phyloP scores from a whole-genome alignment of 2,888 invertebrate genomes.

The Chaetoderma sp. region DNA sequence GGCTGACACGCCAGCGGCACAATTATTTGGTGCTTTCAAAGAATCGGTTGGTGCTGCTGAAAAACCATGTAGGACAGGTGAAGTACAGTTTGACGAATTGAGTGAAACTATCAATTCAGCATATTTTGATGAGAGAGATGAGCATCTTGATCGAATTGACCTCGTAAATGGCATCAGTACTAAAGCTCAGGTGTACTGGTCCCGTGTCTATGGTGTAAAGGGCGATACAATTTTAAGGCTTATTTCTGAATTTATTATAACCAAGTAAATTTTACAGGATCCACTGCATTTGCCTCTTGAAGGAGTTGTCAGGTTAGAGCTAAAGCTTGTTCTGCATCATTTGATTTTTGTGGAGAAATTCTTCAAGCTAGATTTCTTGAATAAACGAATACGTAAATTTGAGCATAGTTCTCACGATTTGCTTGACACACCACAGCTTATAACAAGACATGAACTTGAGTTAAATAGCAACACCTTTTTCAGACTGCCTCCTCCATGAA shows the following conservation, averaged over 20 bases:
- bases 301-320: constrained; percentile 2
- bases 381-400: constrained; percentile 6
- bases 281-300: constrained; percentile 18
- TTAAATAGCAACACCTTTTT: too few species aligned
- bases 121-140: background rate
- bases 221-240: background rate
- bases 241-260: background rate
- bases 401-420: background rate
- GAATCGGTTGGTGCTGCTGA: background rate
- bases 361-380: constrained; percentile 1
- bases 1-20: constrained; percentile 1
- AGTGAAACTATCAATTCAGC: background rate
- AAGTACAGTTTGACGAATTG: background rate
- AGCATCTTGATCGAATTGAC: background rate
- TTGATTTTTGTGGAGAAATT: background rate
- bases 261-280: constrained; percentile 7
- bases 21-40: constrained; percentile 8
- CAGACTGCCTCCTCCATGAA: background rate
- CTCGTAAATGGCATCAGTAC: background rate
- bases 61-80: constrained; percentile 5
- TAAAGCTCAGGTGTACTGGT: background rate
- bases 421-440: background rate
- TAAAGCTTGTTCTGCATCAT: constrained; percentile 1
- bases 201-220: background rate
- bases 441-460: too few species aligned